Conservation (phyloP, 1,140 invertebrate species). For the Macrostomum lignano region DNA sequence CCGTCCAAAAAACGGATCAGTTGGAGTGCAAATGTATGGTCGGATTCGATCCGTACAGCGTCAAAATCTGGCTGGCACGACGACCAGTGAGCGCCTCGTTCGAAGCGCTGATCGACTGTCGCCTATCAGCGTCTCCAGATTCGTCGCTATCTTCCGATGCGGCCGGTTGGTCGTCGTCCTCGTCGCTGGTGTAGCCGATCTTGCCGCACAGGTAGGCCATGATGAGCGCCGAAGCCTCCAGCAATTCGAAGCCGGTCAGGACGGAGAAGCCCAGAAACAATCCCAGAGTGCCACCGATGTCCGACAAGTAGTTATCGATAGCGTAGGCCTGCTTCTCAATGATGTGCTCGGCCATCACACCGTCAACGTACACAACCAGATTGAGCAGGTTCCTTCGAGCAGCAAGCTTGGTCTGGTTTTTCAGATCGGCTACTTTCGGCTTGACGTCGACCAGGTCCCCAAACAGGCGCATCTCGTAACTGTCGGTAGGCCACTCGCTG, state of each 20-base stretch:
- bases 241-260: not conserved
- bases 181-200: too few relatives aligned
- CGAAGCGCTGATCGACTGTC: too few relatives aligned
- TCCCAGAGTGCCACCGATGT: not conserved
- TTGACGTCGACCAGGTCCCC: not conserved
- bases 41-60: too few relatives aligned
- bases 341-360: not conserved
- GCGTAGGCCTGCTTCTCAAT: not conserved
- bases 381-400: not conserved
- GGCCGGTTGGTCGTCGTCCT: too few relatives aligned
- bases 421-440: not conserved
- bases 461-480: not conserved
- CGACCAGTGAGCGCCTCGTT: too few relatives aligned
- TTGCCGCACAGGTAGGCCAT: not conserved
- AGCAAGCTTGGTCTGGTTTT: not conserved
- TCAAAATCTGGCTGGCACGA: too few relatives aligned
- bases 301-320: not conserved
- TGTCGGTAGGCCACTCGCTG: not conserved
- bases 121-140: too few relatives aligned
- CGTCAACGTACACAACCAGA: slow-evolving; percentile 2
- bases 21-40: too few relatives aligned
- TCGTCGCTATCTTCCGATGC: too few relatives aligned
- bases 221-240: not conserved
- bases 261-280: not conserved
- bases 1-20: too few relatives aligned